phyloP scores from a whole-genome alignment of 2,113 vertebrate genomes.

The Apeltes quadracus region DNA sequence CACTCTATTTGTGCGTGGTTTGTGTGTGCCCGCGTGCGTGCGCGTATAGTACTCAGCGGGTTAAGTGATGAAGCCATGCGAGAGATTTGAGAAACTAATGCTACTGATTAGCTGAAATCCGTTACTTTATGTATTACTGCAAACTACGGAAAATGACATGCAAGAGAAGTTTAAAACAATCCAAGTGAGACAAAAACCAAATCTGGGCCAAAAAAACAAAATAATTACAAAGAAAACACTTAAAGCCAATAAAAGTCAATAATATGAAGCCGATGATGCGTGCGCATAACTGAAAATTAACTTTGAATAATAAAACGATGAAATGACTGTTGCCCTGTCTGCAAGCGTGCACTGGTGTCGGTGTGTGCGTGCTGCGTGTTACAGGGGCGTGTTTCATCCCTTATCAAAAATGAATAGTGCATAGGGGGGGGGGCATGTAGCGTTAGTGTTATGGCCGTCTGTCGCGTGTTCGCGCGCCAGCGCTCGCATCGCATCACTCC shows the following conservation, averaged over 20 bases:
- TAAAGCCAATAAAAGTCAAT: slow-evolving; percentile 64
- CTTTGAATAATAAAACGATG: slow-evolving; percentile 39
- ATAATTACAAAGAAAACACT: slow-evolving; percentile 52
- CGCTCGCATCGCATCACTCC: slow-evolving; percentile 58
- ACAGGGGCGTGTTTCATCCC: slow-evolving; percentile 73
- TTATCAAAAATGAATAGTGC: slow-evolving; percentile 77
- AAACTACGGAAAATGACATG: slow-evolving; percentile 59
- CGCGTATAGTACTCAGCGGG: slow-evolving; percentile 44
- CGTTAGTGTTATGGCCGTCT: slow-evolving; percentile 75
- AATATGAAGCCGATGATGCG: slow-evolving; percentile 57
- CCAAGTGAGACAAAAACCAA: slow-evolving; percentile 71
- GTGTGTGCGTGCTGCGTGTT: slow-evolving; percentile 24
- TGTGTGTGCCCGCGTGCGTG: slow-evolving; percentile 19
- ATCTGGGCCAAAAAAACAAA: slow-evolving; percentile 40
- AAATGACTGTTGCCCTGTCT: slow-evolving; percentile 46
- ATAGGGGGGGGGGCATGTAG: slow-evolving; percentile 76
- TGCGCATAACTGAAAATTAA: slow-evolving; percentile 50
- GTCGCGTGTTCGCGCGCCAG: slow-evolving; percentile 60
- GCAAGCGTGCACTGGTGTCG: slow-evolving; percentile 21
- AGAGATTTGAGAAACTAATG: slow-evolving; percentile 70
- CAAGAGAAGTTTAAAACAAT: slow-evolving; percentile 68
- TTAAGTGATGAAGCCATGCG: slow-evolving; percentile 58
- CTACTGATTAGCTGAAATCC: slow-evolving; percentile 38
- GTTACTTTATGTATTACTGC: slow-evolving; percentile 45
- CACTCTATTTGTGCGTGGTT: slow-evolving; percentile 1